Base-by-base conservation (phyloP, 2,888 invertebrate species). In the Perizoma affinitatum region DNA sequence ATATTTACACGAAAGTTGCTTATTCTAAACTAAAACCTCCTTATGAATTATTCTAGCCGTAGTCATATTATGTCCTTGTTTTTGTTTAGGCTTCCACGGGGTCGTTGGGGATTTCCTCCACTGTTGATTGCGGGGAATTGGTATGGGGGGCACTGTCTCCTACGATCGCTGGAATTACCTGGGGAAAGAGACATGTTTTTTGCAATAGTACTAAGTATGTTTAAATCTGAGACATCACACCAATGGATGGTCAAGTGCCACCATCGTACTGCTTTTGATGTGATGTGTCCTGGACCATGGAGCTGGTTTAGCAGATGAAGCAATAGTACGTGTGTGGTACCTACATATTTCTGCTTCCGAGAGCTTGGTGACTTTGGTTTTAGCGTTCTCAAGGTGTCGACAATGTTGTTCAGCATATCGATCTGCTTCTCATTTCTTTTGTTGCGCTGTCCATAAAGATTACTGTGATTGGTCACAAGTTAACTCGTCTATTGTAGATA, bases 131-230 rank as follows among this genome's bases (percentile, higher is more conserved):
- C 34, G 64, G 42, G 35, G 71, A 9, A 35, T n/a, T 44, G 48
- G 48, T 34, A 46, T 34, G 72, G 11, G n/a, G 55, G 61, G 3
- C 70, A 68, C 51, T 9, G 42, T 82, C 84, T 6, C 84, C 86
- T 54, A 86, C 75, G 55, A 86, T 78, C 0, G 80, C 70, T 10
- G 84, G 86, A 34, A 86, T 85, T 54, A 86, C 82, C 69, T 70
- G 56, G 0, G n/a, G 36, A 34, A 54, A 58, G 52, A 36, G 22
- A 10, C 9, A 38, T 38, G 7, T 1, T 6, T 4, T 4, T 22
- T 22, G 22, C 38, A 38, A 38, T 38, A 38, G 7, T 38, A 22
- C 22, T 22, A 22, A 22, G 22, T 22, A 22, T 22, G 22, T 22
- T 22, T 22, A 22, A 22, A 22, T 22, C 22, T 22, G 22, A 22